These are phyloP conservation scores for Hypomecis atomaria DNA, from an alignment of 2,888 invertebrate genomes.

Conservation along the genomic window DNA sequence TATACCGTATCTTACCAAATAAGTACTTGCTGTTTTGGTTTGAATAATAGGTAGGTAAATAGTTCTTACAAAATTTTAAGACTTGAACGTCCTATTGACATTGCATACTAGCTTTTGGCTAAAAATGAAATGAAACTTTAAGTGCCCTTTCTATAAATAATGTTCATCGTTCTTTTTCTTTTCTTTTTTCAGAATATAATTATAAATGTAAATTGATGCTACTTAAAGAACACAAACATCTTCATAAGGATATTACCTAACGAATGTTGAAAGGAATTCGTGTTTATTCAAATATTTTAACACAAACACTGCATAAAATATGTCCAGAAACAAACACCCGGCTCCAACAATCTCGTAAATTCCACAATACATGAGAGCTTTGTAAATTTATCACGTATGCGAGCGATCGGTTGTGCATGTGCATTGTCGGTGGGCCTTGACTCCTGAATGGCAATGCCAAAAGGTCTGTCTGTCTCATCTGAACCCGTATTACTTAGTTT, in stretches of 20 bases:
- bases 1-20: too few relatives aligned
- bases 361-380: constrained; percentile 29
- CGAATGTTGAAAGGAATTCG: constrained; percentile 1
- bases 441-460: constrained; percentile 55
- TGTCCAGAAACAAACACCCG: constrained; percentile 12
- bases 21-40: too few relatives aligned
- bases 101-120: too few relatives aligned
- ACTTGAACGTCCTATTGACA: too few relatives aligned
- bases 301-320: constrained; percentile 7
- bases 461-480: constrained; percentile 22
- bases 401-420: constrained; percentile 33
- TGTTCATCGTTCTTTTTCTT: too few relatives aligned
- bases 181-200: too few relatives aligned
- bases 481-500: not conserved
- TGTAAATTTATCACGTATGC: constrained; percentile 55
- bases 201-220: too few relatives aligned
- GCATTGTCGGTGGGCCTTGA: constrained; percentile 53
- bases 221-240: too few relatives aligned
- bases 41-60: too few relatives aligned
- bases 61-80: too few relatives aligned
- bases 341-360: constrained; percentile 11
- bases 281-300: constrained; percentile 4
- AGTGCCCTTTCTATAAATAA: too few relatives aligned
- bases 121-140: too few relatives aligned
- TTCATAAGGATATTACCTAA: not conserved